Evolutionary conservation across 2,113 vertebrate genomes (phyloP).

Genomic region (Ophiodon elongatus): DNA sequence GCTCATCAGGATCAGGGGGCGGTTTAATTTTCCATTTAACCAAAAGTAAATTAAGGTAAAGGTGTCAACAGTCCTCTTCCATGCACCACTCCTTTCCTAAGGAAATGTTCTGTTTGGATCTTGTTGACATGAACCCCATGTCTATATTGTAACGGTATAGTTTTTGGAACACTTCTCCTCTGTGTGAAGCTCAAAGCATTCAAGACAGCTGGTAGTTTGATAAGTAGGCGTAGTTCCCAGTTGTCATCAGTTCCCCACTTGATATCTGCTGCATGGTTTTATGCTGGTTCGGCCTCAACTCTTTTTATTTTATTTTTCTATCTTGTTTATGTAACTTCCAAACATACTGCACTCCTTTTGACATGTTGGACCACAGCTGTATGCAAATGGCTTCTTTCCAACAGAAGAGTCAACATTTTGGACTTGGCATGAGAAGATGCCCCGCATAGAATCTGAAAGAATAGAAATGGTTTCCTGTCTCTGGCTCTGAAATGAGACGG

Average conservation of each 20-base stretch:
- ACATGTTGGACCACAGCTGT: not conserved
- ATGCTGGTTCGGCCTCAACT: not conserved
- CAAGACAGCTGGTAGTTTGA: not conserved
- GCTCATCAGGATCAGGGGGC: not conserved
- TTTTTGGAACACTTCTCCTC: not conserved
- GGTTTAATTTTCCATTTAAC: not conserved
- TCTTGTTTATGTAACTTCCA: not conserved
- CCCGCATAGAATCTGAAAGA: not conserved
- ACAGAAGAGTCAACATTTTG: not conserved
- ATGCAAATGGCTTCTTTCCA: not conserved
- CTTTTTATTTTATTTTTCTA: not conserved
- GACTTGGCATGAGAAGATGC: not conserved
- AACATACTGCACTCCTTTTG: not conserved
- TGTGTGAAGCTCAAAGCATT: not conserved
- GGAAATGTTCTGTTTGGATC: not conserved
- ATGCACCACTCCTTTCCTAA: not conserved
- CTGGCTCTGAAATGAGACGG: not conserved
- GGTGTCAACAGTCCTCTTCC: not conserved
- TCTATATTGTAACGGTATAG: not conserved
- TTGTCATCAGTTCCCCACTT: not conserved
- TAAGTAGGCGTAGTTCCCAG: not conserved
- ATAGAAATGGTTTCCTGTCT: not conserved
- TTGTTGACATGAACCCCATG: not conserved
- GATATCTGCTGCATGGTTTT: slow-evolving; percentile 13
- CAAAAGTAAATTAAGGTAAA: not conserved